Base-by-base conservation (phyloP, 2,797 vertebrate species). In the Mormyrops attenuatus region DNA sequence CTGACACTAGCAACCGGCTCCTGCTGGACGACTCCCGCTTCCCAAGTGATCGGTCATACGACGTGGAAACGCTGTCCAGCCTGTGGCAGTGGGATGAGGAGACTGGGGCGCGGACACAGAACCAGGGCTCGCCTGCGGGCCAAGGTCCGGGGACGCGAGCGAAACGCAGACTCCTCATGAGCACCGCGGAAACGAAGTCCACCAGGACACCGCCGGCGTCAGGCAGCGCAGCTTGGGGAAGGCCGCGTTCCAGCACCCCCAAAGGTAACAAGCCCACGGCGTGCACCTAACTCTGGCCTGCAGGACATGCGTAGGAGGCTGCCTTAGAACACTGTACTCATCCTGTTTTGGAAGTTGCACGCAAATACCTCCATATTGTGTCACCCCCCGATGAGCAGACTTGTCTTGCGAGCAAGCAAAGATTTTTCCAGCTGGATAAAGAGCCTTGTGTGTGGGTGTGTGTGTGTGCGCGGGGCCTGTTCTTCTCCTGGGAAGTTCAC, bases 81-180 rank as follows among this genome's bases (percentile, higher is more conserved):
- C 91, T 95, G 57, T 95, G 95, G 96, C 53, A 93, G 49, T 92
- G 90, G 1, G 91, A 93, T 1, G 90, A 85, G 34, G 63, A 90
- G 0, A 90, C 11, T 77, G 4, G n/a, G 13, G 22, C 5, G 22
- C 5, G 5, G 82, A 50, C n/a, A 89, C 91, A 91, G 13, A 88
- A 91, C 55, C 87, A 1, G 60, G 13, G 41, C 38, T 47, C 95
- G 94, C 38, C 94, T 94, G 11, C 1, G 20, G 94, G 91, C 73
- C 92, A 93, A 5, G 91, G 88, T 0, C 91, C 89, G 2, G 22
- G 52, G 0, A 93, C 91, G 30, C 94, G 93, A 77, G 95, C 95
- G 90, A 97, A 96, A 91, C 94, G 96, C 9, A 94, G 94, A 82
- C 94, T 96, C 49, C 91, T 95, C 15, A 95, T 96, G 95, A 94